phyloP scores from a whole-genome alignment of 2,113 vertebrate genomes.

The Haemorhous mexicanus region DNA sequence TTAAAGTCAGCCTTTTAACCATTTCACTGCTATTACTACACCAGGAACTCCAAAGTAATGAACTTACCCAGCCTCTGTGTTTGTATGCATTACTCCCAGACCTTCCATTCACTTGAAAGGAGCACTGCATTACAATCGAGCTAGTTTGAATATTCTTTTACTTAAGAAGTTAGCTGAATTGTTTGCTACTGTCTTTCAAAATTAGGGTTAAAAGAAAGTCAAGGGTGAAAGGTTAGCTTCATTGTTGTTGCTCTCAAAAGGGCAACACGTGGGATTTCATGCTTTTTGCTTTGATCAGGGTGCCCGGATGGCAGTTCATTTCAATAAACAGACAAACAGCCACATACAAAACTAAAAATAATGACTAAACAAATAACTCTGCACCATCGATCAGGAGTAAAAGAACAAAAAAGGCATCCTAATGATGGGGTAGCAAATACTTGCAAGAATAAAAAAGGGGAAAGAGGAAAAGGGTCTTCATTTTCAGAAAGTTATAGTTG shows the following conservation, averaged over 20 bases:
- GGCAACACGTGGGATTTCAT: conserved; percentile 18
- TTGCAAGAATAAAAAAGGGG: not conserved
- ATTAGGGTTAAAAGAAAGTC: conserved; percentile 44
- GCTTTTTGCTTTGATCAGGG: conserved; percentile 33
- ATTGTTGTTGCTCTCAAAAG: conserved; percentile 25
- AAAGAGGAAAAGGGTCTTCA: not conserved
- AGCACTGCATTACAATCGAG: conserved; percentile 39
- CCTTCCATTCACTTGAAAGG: conserved; percentile 36
- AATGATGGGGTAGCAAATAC: not conserved
- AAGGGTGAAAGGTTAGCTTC: conserved; percentile 46
- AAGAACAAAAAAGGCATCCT: not conserved
- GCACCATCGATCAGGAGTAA: not conserved
- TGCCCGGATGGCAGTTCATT: not conserved
- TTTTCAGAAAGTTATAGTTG: not conserved
- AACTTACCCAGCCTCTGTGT: conserved; percentile 44
- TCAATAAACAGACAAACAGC: not conserved
- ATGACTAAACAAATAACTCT: not conserved
- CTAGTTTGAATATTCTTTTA: conserved; percentile 47
- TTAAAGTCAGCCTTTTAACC: conserved; percentile 68
- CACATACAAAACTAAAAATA: not conserved
- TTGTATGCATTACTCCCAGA: conserved; percentile 34
- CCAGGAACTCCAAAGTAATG: conserved; percentile 52
- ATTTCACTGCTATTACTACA: conserved; percentile 31
- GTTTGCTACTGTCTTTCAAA: conserved; percentile 54
- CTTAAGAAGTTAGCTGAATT: conserved; percentile 23